A percentile compares a stretch with the other conserved stretches of the same genome.
Evolutionary conservation across 2,888 invertebrate genomes (phyloP).

Genomic region (Periphyllus acericola): DNA sequence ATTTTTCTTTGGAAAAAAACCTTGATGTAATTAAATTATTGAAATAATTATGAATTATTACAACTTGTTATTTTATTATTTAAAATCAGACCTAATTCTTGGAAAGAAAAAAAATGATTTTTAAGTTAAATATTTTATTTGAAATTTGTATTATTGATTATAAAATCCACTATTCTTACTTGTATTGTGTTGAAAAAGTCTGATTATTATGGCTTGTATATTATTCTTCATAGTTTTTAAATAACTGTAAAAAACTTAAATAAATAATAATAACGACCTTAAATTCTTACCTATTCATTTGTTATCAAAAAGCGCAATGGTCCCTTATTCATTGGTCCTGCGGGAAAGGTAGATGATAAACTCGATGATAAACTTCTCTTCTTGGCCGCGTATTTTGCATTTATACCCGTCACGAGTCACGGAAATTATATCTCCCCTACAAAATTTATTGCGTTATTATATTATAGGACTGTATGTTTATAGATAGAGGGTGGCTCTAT

Average conservation of each 20-base stretch:
- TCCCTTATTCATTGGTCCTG: conserved; percentile 56
- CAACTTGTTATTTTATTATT: no score
- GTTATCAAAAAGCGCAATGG: conserved; percentile 13
- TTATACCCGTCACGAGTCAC: conserved; percentile 43
- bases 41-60: no score
- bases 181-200: no score
- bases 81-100: no score
- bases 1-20: no score
- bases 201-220: no score
- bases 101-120: no score
- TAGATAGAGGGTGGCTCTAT: not conserved
- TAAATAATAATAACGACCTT: not conserved
- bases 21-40: no score
- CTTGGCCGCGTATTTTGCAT: conserved; percentile 42
- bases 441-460: conserved; percentile 29
- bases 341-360: conserved; percentile 46
- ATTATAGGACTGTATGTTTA: not conserved
- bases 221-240: not conserved
- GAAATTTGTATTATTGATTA: no score
- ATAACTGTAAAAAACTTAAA: not conserved
- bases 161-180: no score
- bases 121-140: no score
- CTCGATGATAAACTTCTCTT: conserved; percentile 41
- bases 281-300: conserved; percentile 4
- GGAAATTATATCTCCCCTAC: conserved; percentile 35